A percentile compares a stretch with the other conserved stretches of the same genome.
Conservation (phyloP, 2,797 vertebrate species). For the Tokudaia muenninki region DNA sequence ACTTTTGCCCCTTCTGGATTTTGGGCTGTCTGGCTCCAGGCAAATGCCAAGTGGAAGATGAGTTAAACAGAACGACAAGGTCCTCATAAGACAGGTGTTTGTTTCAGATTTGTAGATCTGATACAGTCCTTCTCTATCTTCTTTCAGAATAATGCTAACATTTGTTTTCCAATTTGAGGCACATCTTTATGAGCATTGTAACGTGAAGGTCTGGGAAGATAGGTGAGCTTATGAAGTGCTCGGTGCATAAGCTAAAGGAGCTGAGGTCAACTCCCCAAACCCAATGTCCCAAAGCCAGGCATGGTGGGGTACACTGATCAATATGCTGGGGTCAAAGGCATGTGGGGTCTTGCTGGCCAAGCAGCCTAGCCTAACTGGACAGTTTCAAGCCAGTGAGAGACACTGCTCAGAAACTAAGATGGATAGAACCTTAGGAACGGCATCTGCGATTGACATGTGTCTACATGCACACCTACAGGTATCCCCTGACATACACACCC, state of each 20-base stretch:
- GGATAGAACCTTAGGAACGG: background rate
- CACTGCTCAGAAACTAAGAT: background rate
- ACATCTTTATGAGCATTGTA: background rate
- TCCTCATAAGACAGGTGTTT: background rate
- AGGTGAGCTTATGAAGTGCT: background rate
- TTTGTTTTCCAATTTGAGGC: slow-evolving; percentile 59
- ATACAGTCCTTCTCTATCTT: background rate
- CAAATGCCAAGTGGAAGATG: background rate
- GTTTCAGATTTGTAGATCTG: background rate
- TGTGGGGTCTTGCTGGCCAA: background rate
- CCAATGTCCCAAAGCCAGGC: background rate
- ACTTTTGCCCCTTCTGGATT: background rate
- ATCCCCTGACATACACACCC: background rate
- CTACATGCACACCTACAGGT: no score
- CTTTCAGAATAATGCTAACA: slow-evolving; percentile 46
- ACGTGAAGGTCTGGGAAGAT: background rate
- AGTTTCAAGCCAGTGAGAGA: background rate
- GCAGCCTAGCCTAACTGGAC: background rate
- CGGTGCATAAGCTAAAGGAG: background rate
- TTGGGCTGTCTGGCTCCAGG: background rate
- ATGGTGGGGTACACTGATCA: background rate
- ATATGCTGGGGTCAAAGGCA: background rate
- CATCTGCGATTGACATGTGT: background rate
- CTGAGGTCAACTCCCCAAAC: background rate
- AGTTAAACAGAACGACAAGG: background rate